Percentiles rank a stretch among this genome's conserved stretches.
Evolutionary conservation across 2,797 vertebrate genomes (phyloP).

Genomic region (Hemibagrus guttatus): DNA sequence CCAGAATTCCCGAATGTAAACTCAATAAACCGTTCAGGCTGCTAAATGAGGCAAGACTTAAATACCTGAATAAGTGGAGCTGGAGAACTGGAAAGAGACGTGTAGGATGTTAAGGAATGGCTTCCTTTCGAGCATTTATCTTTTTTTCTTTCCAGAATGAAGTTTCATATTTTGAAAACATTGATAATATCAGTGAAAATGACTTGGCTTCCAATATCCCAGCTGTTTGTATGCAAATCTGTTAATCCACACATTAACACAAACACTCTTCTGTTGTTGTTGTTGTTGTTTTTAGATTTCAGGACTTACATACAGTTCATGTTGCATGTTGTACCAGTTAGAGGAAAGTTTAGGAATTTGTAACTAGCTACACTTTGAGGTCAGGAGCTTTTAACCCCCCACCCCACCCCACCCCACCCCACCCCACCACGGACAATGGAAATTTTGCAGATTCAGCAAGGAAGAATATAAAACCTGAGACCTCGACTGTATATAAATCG

Average conservation of each 20-base stretch:
- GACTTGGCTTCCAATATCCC: not conserved
- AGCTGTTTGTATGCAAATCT: not conserved
- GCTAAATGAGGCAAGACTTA: constrained; percentile 16
- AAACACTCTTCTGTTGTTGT: not conserved
- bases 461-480: too few species aligned
- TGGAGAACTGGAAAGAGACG: not conserved
- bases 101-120: not conserved
- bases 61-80: not conserved
- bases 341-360: too few species aligned
- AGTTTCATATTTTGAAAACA: not conserved
- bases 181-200: not conserved
- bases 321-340: too few species aligned
- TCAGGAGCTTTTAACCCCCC: too few species aligned
- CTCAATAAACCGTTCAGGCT: constrained; percentile 7
- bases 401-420: too few species aligned
- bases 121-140: not conserved
- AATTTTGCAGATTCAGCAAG: too few species aligned
- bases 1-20: not conserved
- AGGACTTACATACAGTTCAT: not conserved
- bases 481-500: too few species aligned
- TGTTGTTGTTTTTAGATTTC: not conserved
- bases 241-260: not conserved
- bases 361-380: not conserved
- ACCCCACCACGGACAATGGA: too few species aligned
- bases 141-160: not conserved